Evolutionary conservation across 2,888 invertebrate genomes (phyloP).

Genomic region (Meliscaeva auricollis): DNA sequence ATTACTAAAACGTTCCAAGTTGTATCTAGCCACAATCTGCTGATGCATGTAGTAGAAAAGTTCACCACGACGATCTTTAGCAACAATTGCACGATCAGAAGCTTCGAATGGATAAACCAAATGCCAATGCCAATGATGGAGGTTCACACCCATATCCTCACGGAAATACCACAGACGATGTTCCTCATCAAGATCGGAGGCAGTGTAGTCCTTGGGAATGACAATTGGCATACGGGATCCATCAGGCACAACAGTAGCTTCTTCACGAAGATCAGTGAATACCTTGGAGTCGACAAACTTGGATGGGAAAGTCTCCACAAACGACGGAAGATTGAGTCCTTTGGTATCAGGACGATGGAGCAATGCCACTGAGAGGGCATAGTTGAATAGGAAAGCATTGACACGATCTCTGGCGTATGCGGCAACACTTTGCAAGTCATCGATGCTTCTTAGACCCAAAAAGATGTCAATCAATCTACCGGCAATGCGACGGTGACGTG

Average conservation of each 20-base stretch:
- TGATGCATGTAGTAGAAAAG: slow-evolving; percentile 89
- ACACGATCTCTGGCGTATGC: slow-evolving; percentile 89
- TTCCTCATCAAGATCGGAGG: slow-evolving; percentile 88
- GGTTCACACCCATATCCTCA: slow-evolving; percentile 91
- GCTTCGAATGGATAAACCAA: slow-evolving; percentile 90
- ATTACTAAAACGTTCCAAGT: slow-evolving; percentile 89
- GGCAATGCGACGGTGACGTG: slow-evolving; percentile 87
- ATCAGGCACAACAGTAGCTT: slow-evolving; percentile 85
- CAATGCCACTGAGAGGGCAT: slow-evolving; percentile 89
- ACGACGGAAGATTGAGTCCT: slow-evolving; percentile 86
- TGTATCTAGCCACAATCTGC: slow-evolving; percentile 86
- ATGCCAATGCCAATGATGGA: slow-evolving; percentile 96
- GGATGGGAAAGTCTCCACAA: slow-evolving; percentile 90
- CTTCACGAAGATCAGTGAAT: slow-evolving; percentile 85
- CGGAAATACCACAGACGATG: slow-evolving; percentile 92
- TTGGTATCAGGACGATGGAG: slow-evolving; percentile 85
- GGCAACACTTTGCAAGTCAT: slow-evolving; percentile 88
- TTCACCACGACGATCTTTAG: slow-evolving; percentile 88
- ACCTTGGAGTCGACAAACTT: slow-evolving; percentile 90
- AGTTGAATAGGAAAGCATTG: slow-evolving; percentile 91
- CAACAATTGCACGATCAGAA: slow-evolving; percentile 85
- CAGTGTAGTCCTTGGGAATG: slow-evolving; percentile 88
- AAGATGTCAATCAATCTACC: slow-evolving; percentile 87
- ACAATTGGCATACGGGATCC: slow-evolving; percentile 87
- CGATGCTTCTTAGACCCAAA: slow-evolving; percentile 87